Percentiles rank a stretch among this genome's conserved stretches.
These are phyloP conservation scores for Aphelocoma coerulescens DNA, from an alignment of 2,113 vertebrate genomes.

Conservation along the genomic window DNA sequence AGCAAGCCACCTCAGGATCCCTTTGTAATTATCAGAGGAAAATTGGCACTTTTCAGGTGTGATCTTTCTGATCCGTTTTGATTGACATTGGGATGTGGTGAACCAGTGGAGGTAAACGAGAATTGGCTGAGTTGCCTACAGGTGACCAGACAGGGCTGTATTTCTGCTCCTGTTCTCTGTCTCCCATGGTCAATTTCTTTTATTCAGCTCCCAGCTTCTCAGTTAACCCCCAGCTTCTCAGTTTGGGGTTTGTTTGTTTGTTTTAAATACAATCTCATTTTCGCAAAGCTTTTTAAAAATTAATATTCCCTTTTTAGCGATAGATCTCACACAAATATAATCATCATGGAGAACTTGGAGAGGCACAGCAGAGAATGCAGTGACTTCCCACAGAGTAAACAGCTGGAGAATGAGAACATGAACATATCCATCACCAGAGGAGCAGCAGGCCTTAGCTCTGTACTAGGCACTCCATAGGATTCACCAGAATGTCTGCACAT, in stretches of 20 bases:
- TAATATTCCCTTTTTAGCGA: not conserved
- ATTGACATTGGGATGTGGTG: not conserved
- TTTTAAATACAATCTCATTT: not conserved
- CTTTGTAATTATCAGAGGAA: not conserved
- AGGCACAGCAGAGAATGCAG: not conserved
- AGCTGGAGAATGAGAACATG: not conserved
- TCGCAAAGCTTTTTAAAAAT: not conserved
- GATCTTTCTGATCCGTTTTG: not conserved
- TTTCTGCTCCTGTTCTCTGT: not conserved
- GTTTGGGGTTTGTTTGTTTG: not conserved
- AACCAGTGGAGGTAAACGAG: not conserved
- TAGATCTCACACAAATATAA: not conserved
- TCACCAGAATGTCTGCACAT: not conserved
- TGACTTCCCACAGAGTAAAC: not conserved
- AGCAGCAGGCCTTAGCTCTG: not conserved
- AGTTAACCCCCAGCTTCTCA: not conserved
- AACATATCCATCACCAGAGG: not conserved
- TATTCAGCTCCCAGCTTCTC: not conserved
- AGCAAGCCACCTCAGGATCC: not conserved
- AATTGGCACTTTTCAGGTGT: not conserved
- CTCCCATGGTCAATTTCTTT: not conserved
- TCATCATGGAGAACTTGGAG: accelerated
- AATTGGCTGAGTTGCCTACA: not conserved
- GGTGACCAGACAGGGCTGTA: not conserved
- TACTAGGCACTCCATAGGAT: not conserved